phyloP scores from a whole-genome alignment of 2,888 invertebrate species.

The Periphyllus acericola region DNA sequence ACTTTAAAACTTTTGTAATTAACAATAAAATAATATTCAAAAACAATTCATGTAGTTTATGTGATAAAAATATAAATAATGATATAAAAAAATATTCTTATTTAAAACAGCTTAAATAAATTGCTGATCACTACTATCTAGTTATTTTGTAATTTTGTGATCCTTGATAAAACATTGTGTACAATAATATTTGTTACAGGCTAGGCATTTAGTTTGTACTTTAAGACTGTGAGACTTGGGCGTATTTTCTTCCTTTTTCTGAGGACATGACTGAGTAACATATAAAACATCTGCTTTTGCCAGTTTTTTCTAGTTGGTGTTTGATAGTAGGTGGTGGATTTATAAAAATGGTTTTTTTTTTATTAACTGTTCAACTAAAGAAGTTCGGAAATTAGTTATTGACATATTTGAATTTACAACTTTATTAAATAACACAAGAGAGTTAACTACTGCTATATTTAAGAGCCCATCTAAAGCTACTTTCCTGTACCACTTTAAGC shows the following conservation, averaged over 20 bases:
- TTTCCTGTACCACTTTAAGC: slow-evolving; percentile 49
- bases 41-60: no score
- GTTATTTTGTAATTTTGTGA: slow-evolving; percentile 4
- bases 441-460: slow-evolving; percentile 38
- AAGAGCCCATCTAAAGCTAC: slow-evolving; percentile 35
- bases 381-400: slow-evolving; percentile 3
- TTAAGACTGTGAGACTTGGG: neutral
- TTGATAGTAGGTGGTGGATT: neutral
- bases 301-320: neutral
- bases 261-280: neutral
- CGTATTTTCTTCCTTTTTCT: neutral
- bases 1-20: neutral
- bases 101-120: slow-evolving; percentile 9
- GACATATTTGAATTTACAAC: slow-evolving; percentile 9
- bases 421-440: slow-evolving; percentile 9
- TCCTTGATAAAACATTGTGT: slow-evolving; percentile 1
- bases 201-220: neutral
- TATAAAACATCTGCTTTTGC: neutral
- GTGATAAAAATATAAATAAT: neutral
- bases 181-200: neutral
- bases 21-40: no score
- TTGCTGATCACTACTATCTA: neutral
- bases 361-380: slow-evolving; percentile 25
- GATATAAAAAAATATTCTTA: neutral
- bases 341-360: neutral